A percentile compares a stretch with the other conserved stretches of the same genome.
These are phyloP conservation scores for Lasioglossum calceatum DNA, from an alignment of 2,888 invertebrate genomes.

Conservation along the genomic window DNA sequence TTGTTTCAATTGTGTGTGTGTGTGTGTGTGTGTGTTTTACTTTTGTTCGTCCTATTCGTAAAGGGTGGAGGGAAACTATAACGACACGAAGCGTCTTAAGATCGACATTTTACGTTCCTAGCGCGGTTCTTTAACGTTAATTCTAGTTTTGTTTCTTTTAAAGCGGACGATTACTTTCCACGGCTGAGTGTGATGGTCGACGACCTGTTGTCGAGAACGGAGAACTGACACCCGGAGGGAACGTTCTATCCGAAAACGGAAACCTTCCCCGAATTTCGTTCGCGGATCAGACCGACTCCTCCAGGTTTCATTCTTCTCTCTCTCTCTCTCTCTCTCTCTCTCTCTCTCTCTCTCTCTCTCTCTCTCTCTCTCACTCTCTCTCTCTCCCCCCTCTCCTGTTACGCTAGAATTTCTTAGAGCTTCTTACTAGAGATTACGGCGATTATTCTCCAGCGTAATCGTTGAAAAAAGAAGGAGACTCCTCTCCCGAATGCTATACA, in stretches of 20 bases:
- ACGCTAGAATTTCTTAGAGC: background rate
- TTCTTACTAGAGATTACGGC: background rate
- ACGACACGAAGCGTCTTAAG: slow-evolving; percentile 36
- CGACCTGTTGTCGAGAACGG: background rate
- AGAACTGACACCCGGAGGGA: background rate
- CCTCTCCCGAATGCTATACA: slow-evolving; percentile 38
- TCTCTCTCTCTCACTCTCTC: too few relatives aligned
- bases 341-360: background rate
- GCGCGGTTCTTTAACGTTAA: slow-evolving; percentile 20
- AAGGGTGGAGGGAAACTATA: slow-evolving; percentile 67
- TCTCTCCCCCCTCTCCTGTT: background rate
- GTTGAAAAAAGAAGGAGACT: slow-evolving; percentile 15
- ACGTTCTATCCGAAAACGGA: slow-evolving; percentile 75
- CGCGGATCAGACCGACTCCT: slow-evolving; percentile 70
- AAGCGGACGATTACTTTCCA: slow-evolving; percentile 57
- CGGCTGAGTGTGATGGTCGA: slow-evolving; percentile 25
- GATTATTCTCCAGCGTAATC: slow-evolving; percentile 4
- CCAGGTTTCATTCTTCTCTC: background rate
- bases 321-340: background rate
- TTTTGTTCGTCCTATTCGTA: slow-evolving; percentile 28
- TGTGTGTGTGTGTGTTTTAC: slow-evolving; percentile 6
- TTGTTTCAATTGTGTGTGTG: slow-evolving; percentile 45
- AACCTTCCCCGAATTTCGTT: slow-evolving; percentile 83
- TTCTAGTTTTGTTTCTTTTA: slow-evolving; percentile 15
- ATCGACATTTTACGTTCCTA: slow-evolving; percentile 2